Conservation (phyloP, 2,888 invertebrate genomes). For the Drosophila barbarae region DNA sequence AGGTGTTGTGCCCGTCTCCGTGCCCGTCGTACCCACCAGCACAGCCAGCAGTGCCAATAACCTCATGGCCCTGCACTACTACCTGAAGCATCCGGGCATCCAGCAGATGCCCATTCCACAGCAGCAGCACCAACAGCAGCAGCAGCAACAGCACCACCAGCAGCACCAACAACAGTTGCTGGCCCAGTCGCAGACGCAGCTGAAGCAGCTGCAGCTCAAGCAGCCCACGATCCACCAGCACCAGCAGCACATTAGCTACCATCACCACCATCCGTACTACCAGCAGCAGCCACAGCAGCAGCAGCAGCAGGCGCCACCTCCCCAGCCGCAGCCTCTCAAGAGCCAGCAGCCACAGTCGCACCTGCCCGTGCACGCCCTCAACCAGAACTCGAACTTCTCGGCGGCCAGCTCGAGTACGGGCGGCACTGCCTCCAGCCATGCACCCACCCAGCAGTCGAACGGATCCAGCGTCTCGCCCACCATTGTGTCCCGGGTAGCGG, state of each 20-base stretch:
- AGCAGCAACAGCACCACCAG: conserved; percentile 48
- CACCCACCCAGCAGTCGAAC: conserved; percentile 76
- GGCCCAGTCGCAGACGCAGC: conserved; percentile 75
- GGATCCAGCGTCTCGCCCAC: conserved; percentile 77
- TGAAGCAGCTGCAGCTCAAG: conserved; percentile 75
- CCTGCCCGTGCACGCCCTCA: conserved; percentile 74
- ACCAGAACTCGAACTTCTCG: conserved; percentile 77
- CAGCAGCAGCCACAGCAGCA: conserved; percentile 54
- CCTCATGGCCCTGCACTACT: conserved; percentile 77
- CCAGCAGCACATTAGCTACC: conserved; percentile 71
- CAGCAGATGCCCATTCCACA: conserved; percentile 46
- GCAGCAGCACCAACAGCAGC: conserved; percentile 38
- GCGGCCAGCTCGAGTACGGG: conserved; percentile 77
- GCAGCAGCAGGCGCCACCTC: conserved; percentile 45
- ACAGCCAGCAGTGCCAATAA: conserved; percentile 58
- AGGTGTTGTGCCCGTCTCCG: conserved; percentile 36
- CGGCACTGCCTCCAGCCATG: conserved; percentile 76
- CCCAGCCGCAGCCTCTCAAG: conserved; percentile 40
- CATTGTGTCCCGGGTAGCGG: conserved; percentile 50
- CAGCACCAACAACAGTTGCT: conserved; percentile 63
- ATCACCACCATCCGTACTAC: conserved; percentile 75
- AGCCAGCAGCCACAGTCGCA: conserved; percentile 54
- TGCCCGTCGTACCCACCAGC: conserved; percentile 27
- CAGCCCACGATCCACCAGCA: conserved; percentile 77
- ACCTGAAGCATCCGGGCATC: conserved; percentile 75